These are phyloP conservation scores for Cololabis saira DNA, from an alignment of 2,113 vertebrate genomes.

Conservation along the genomic window DNA sequence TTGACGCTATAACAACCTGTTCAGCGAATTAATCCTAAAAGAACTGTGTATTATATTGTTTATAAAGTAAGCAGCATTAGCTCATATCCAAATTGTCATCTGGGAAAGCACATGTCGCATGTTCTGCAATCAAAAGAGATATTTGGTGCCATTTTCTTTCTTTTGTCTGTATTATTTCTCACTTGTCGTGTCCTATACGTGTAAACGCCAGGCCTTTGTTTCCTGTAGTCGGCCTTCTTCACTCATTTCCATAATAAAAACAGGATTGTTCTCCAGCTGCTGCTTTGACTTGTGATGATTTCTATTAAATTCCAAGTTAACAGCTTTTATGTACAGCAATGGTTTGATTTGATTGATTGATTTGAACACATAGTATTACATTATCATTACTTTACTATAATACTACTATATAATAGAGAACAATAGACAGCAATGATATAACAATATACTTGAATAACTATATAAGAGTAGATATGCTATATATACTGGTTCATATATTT, in stretches of 20 bases:
- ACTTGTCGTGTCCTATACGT: slow-evolving; percentile 28
- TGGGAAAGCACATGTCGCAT: slow-evolving; percentile 64
- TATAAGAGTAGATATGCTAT: no score
- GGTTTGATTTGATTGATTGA: no score
- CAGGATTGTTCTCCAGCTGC: slow-evolving; percentile 46
- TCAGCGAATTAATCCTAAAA: slow-evolving; percentile 60
- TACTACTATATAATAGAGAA: no score
- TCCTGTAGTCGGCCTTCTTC: slow-evolving; percentile 37
- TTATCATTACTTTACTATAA: no score
- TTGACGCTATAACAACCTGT: slow-evolving; percentile 60
- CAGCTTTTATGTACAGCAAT: no score
- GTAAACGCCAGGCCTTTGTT: slow-evolving; percentile 41
- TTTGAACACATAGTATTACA: no score
- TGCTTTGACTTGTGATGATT: slow-evolving; percentile 1
- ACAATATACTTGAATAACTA: no score
- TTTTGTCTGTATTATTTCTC: slow-evolving; percentile 2
- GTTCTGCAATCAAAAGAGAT: slow-evolving; percentile 63
- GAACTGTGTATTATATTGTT: slow-evolving; percentile 75
- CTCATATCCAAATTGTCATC: slow-evolving; percentile 54
- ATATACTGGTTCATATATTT: no score
- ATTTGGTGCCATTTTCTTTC: slow-evolving; percentile 66
- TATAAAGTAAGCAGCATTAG: slow-evolving; percentile 69
- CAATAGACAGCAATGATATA: no score
- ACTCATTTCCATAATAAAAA: slow-evolving; percentile 73
- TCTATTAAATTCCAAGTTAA: not conserved